These are phyloP conservation scores for Bombus breviceps DNA, from an alignment of 1,140 invertebrate genomes.

Conservation along the genomic window DNA sequence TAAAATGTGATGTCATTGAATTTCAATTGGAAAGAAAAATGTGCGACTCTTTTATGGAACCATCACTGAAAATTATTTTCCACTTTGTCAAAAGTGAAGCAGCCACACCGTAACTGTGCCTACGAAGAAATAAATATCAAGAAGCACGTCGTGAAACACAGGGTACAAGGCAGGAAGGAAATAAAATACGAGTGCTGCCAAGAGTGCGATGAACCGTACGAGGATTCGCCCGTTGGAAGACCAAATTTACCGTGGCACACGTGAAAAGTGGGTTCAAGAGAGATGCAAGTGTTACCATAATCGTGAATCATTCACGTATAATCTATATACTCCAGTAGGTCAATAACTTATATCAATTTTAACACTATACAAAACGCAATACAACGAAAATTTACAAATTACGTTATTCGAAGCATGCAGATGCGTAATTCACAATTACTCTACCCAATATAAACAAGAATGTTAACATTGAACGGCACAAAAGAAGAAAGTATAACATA, in stretches of 20 bases:
- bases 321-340: constrained; percentile 17
- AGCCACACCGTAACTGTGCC: background rate
- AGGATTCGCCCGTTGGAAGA: constrained; percentile 46
- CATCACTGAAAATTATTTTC: background rate
- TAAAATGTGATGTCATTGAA: background rate
- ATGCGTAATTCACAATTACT: background rate
- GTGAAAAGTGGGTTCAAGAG: constrained; percentile 57
- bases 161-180: constrained; percentile 39
- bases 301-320: constrained; percentile 55
- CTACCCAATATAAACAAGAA: too few relatives aligned
- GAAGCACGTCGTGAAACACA: constrained; percentile 38
- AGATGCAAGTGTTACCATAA: constrained; percentile 47
- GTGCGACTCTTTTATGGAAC: background rate
- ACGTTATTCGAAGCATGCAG: background rate
- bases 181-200: constrained; percentile 62
- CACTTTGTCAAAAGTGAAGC: constrained; percentile 17
- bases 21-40: background rate
- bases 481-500: too few relatives aligned
- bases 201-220: constrained; percentile 59
- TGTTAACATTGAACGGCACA: too few relatives aligned
- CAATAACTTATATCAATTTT: constrained; percentile 4
- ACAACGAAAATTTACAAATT: background rate
- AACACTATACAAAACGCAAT: background rate
- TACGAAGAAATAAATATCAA: constrained; percentile 48
- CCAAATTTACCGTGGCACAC: constrained; percentile 52